Base-by-base conservation (phyloP, 2,113 vertebrate species). In the Platysteira castanea region DNA sequence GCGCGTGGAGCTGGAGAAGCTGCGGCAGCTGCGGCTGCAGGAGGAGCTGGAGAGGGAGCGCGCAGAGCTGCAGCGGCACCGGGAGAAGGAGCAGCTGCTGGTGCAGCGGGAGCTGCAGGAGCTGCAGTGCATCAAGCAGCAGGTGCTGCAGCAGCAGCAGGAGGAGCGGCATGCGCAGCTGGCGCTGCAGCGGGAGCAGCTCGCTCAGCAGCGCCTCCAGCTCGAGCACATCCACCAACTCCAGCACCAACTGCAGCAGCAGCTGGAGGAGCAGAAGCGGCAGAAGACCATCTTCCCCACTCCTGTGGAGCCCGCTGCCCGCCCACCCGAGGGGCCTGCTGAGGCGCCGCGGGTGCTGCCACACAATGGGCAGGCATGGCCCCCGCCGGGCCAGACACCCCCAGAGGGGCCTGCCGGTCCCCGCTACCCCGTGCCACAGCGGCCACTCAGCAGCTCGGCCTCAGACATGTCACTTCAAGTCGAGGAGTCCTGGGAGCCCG, bases 41-140 rank as follows among this genome's bases (percentile, higher is more conserved):
- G 99, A 99, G 65, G 99, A 99, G 92, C 98, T 99, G 73, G 99
- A 99, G 93, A 98, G 99, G 92, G 99, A 99, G 82, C 98, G 99
- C 0, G 97, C 99, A 17, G 99, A 99, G 96, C 97, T 99, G 73
- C 99, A 99, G 97, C 97, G 99, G 69, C 99, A 99, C 90, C 97
- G 99, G 39, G 99, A 99, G 96, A 99, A 99, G 95, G 99, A 99
- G 93, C 99, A 99, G 96, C 85, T 99, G 76, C 95, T 99, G 54
- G 99, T 99, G 96, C 99, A 99, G 96, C 98, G 99, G 80, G 99
- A 99, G 93, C 98, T 99, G 95, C 99, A 99, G 91, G 99, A 99
- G 95, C 95, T 99, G 63, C 99, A 99, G 87, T 99, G 98, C 93
- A 99, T 99, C 90, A 99, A 99, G 97, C 99, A 99, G 68, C 99